Percentiles rank a stretch among this genome's conserved stretches.
phyloP scores from a whole-genome alignment of 2,888 invertebrate genomes.

The Ellobium chinense region DNA sequence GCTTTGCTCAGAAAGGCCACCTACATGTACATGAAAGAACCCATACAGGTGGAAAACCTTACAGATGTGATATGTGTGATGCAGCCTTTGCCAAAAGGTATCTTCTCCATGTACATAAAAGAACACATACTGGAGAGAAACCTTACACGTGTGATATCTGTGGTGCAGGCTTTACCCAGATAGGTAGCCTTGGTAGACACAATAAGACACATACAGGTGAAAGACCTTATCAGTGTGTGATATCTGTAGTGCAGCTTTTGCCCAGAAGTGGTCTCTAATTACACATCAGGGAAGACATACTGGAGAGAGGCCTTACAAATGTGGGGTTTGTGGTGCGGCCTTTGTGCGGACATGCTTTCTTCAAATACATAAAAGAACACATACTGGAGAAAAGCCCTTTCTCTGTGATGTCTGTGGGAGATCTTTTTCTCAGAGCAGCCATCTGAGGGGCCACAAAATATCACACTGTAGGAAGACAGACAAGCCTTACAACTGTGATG shows the following conservation, averaged over 20 bases:
- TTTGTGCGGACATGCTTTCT: background rate
- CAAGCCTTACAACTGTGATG: background rate
- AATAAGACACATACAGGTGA: background rate
- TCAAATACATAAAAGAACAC: background rate
- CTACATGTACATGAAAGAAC: too few relatives aligned
- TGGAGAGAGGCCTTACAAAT: background rate
- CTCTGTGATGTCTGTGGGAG: background rate
- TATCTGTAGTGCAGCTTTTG: background rate
- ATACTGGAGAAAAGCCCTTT: background rate
- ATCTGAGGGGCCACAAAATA: background rate
- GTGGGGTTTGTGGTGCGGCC: background rate
- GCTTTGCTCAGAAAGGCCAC: too few relatives aligned
- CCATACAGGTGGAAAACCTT: too few relatives aligned
- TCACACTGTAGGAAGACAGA: background rate
- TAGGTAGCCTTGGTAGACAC: background rate
- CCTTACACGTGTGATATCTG: background rate
- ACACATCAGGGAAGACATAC: background rate
- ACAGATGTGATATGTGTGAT: too few relatives aligned
- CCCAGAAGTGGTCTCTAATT: background rate
- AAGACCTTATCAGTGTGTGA: background rate
- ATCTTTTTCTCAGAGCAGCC: background rate
- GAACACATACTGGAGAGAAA: background rate
- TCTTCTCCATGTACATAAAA: too few relatives aligned
- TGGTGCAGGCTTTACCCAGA: background rate
- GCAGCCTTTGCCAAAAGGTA: too few relatives aligned